Conservation (phyloP, 2,113 vertebrate genomes). For the Calcarius ornatus region DNA sequence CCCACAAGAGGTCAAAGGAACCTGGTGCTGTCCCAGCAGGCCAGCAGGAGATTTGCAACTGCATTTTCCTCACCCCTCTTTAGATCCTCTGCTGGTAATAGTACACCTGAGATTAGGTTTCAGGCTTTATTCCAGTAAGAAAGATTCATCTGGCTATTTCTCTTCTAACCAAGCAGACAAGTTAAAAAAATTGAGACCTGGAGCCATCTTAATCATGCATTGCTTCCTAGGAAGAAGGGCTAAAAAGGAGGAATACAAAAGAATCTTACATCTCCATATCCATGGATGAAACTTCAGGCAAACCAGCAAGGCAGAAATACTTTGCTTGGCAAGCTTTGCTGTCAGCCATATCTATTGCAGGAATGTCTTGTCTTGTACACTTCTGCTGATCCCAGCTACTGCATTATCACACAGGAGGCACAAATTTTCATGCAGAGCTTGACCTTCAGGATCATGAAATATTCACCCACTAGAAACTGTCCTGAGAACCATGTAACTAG, state of each 20-base stretch:
- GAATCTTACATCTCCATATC: background rate
- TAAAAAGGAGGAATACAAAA: background rate
- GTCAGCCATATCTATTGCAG: background rate
- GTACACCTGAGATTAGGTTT: background rate
- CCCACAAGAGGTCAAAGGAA: background rate
- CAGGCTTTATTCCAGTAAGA: background rate
- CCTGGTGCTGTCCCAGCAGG: background rate
- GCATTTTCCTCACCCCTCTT: background rate
- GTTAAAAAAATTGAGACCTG: background rate
- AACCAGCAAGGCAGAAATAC: background rate
- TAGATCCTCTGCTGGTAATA: background rate
- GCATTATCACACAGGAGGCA: background rate
- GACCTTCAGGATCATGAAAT: background rate
- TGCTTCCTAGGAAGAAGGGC: rapidly evolving
- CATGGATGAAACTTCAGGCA: background rate
- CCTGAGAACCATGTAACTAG: background rate
- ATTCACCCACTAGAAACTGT: background rate
- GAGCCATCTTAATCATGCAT: background rate
- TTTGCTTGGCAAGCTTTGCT: background rate
- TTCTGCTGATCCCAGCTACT: background rate
- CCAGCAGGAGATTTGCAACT: background rate
- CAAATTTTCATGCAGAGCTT: background rate
- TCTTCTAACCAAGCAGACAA: background rate
- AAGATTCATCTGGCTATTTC: background rate
- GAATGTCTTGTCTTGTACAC: background rate